Conservation (phyloP, 2,113 vertebrate genomes). For the Pygoscelis antarcticus region DNA sequence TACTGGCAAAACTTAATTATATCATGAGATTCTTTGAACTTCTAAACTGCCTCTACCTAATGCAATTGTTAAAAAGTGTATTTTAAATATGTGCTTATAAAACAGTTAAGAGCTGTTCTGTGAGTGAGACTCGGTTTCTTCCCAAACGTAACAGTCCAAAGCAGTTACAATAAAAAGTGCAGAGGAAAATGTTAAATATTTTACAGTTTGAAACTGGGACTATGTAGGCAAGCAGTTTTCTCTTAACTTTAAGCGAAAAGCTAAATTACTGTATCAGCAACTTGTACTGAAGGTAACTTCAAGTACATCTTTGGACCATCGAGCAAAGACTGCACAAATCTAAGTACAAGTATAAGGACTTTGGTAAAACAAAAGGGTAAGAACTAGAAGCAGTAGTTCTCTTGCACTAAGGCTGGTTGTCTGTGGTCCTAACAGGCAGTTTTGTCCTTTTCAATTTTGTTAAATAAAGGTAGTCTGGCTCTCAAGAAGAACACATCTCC, state of each 20-base stretch:
- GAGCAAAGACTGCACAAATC: neutral
- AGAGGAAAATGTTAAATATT: neutral
- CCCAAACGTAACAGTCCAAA: neutral
- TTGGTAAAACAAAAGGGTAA: neutral
- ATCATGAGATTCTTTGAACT: neutral
- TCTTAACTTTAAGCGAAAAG: neutral
- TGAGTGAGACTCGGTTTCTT: neutral
- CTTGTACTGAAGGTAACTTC: neutral
- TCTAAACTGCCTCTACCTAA: neutral
- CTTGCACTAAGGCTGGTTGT: neutral
- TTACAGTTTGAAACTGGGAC: neutral
- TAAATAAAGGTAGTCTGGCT: neutral
- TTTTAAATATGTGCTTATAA: neutral
- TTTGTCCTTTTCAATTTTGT: neutral
- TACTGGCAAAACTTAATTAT: neutral
- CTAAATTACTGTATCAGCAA: neutral
- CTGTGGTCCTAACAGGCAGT: neutral
- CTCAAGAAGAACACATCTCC: neutral
- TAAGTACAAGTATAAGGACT: neutral
- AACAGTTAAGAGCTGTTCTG: neutral
- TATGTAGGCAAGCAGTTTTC: neutral
- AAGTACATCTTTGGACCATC: neutral
- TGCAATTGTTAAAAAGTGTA: neutral
- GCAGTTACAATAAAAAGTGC: neutral
- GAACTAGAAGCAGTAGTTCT: neutral